A percentile compares a stretch with the other conserved stretches of the same genome.
These are phyloP conservation scores for Acanthosepion pharaonis DNA, from an alignment of 2,888 invertebrate species.

Conservation along the genomic window DNA sequence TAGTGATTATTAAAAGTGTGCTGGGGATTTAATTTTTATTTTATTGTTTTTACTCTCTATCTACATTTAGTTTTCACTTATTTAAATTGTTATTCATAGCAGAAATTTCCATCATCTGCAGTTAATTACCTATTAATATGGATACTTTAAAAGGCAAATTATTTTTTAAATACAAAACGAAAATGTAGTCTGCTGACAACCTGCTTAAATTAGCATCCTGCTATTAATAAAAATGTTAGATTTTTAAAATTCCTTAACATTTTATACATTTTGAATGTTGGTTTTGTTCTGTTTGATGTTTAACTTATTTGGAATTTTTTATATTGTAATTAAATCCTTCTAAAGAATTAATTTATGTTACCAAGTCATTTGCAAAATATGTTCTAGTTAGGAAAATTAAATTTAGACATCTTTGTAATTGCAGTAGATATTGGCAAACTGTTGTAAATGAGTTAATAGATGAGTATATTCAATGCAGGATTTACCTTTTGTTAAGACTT, in stretches of 20 bases:
- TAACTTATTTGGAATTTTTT: background rate
- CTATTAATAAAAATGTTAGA: background rate
- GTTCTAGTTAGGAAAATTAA: constrained; percentile 17
- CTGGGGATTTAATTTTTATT: background rate
- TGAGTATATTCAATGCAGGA: background rate
- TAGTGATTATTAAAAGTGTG: background rate
- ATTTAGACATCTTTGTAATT: background rate
- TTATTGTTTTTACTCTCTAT: background rate
- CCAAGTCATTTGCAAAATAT: background rate
- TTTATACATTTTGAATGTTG: background rate
- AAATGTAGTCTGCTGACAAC: background rate
- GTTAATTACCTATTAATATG: background rate
- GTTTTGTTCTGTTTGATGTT: background rate
- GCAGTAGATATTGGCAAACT: constrained; percentile 1
- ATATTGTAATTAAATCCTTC: background rate
- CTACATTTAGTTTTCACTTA: background rate
- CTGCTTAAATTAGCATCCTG: background rate
- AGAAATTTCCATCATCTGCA: no score
- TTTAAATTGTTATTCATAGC: background rate
- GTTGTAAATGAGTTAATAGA: background rate
- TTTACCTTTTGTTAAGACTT: background rate
- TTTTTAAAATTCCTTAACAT: background rate
- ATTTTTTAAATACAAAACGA: background rate
- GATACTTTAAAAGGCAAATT: background rate
- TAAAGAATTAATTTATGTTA: background rate